These are phyloP conservation scores for Oriolus oriolus DNA, from an alignment of 2,113 vertebrate species.

Conservation along the genomic window DNA sequence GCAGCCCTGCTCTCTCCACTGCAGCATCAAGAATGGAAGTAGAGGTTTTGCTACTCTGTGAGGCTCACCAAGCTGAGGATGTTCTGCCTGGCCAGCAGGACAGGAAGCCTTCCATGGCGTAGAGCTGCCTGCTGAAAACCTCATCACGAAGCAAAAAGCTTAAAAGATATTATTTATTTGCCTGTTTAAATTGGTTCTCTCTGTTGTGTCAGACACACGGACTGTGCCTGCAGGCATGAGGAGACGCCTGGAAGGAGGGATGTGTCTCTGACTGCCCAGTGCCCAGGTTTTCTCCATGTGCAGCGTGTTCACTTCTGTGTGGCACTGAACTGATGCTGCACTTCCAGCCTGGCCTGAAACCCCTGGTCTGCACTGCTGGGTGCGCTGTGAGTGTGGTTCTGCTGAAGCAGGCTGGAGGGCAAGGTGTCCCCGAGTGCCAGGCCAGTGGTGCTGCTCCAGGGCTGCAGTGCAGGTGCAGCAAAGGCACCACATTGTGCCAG, in stretches of 20 bases:
- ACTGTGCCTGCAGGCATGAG: background rate
- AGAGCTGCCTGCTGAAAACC: background rate
- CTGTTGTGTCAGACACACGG: background rate
- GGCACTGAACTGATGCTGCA: background rate
- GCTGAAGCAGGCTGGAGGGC: background rate
- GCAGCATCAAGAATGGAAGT: accelerated
- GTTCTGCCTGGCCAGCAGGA: background rate
- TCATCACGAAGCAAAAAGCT: background rate
- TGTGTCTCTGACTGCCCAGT: background rate
- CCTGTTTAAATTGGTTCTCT: background rate
- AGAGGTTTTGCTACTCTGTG: background rate
- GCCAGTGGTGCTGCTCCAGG: background rate
- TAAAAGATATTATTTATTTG: background rate
- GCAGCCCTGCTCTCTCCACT: background rate
- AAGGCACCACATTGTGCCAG: accelerated
- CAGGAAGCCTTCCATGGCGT: accelerated
- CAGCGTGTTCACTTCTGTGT: accelerated
- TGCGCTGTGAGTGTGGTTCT: background rate
- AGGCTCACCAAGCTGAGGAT: background rate
- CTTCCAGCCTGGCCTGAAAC: background rate
- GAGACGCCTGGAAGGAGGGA: background rate
- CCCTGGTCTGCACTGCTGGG: background rate
- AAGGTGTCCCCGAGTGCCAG: background rate
- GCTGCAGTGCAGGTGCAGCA: background rate
- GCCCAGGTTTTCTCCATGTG: background rate